Conservation (phyloP, 2,888 invertebrate species). For the Idaea straminata region DNA sequence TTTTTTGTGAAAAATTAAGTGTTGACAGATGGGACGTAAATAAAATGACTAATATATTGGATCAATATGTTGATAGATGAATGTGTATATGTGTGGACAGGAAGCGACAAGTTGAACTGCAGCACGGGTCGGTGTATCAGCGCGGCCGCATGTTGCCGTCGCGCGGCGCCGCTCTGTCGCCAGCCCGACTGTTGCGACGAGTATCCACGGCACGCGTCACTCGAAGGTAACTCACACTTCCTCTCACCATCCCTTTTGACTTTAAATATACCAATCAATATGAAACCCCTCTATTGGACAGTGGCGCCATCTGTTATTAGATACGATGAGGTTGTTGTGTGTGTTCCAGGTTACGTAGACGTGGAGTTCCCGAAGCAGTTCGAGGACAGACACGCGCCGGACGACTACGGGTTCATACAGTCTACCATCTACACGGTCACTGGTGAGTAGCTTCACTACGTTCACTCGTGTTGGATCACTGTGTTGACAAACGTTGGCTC, state of each 20-base stretch:
- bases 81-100: constrained; percentile 25
- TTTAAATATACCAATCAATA: no score
- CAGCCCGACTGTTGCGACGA: constrained; percentile 69
- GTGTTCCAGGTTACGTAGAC: constrained; percentile 42
- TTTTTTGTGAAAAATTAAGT: no score
- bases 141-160: constrained; percentile 74
- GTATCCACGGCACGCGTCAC: constrained; percentile 38
- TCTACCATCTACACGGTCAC: constrained; percentile 75
- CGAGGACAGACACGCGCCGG: constrained; percentile 63
- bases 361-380: constrained; percentile 56
- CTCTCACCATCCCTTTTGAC: background rate
- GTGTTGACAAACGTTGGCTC: no score
- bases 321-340: background rate
- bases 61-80: no score
- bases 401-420: constrained; percentile 72
- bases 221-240: constrained; percentile 31
- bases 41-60: no score
- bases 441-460: constrained; percentile 39
- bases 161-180: constrained; percentile 47
- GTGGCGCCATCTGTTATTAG: no score
- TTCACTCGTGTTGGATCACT: background rate
- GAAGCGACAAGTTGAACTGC: constrained; percentile 72
- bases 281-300: no score
- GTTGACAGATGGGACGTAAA: no score
- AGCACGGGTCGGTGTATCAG: constrained; percentile 77